Percentiles rank a stretch among this genome's conserved stretches.
Conservation (phyloP, 2,797 vertebrate genomes). For the Characodon lateralis region DNA sequence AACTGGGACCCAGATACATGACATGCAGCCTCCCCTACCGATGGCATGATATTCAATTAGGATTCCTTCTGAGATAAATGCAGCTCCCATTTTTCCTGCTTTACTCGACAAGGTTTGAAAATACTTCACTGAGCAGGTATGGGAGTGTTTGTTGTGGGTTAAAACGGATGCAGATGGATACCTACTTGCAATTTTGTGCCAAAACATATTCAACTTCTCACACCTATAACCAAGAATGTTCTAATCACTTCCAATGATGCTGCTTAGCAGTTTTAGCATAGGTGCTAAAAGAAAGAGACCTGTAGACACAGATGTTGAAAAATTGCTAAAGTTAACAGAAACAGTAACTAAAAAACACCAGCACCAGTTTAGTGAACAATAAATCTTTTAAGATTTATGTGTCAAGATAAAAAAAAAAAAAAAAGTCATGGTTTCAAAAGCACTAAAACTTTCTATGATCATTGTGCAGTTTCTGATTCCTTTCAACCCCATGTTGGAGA, state of each 20-base stretch:
- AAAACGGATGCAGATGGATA: background rate
- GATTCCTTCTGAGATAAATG: constrained; percentile 4
- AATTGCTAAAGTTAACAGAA: no score
- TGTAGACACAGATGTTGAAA: no score
- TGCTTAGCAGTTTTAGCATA: background rate
- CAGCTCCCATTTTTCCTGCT: background rate
- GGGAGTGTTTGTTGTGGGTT: background rate
- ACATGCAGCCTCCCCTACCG: background rate
- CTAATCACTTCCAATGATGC: background rate
- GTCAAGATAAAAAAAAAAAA: background rate
- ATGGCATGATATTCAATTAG: constrained; percentile 19
- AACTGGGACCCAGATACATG: constrained; percentile 19
- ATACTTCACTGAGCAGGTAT: background rate
- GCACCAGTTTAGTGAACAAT: background rate
- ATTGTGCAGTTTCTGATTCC: no score
- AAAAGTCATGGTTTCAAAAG: background rate
- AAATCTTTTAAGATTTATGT: background rate
- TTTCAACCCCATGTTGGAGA: no score
- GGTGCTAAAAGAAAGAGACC: no score
- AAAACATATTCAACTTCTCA: background rate
- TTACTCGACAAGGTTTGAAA: background rate
- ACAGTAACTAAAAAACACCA: no score
- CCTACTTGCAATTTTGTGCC: background rate
- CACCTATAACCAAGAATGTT: background rate
- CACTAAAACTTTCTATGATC: background rate